These are phyloP conservation scores for Erythrocercus mccallii DNA, from an alignment of 2,113 vertebrate species.

Conservation along the genomic window DNA sequence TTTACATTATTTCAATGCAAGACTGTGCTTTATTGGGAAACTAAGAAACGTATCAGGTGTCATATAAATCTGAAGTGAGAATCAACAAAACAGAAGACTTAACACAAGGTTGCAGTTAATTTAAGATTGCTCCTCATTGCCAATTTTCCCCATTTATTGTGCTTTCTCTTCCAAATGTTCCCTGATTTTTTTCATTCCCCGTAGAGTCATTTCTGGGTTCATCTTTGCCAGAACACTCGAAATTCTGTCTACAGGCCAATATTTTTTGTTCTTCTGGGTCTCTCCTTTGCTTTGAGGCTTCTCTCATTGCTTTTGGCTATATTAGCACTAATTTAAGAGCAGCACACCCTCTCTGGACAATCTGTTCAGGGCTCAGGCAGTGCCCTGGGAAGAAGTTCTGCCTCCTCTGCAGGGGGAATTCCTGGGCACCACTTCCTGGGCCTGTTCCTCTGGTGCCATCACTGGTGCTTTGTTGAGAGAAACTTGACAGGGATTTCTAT, in stretches of 20 bases:
- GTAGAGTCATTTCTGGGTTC: background rate
- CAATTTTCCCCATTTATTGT: slow-evolving; percentile 22
- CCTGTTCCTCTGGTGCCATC: background rate
- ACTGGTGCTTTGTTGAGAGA: background rate
- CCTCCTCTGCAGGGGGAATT: background rate
- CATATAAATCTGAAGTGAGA: background rate
- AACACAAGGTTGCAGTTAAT: slow-evolving; percentile 1
- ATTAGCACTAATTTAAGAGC: background rate
- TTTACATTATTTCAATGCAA: background rate
- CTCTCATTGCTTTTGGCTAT: background rate
- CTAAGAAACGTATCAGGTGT: background rate
- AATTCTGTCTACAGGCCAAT: background rate
- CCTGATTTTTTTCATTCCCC: background rate
- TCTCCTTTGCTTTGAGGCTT: background rate
- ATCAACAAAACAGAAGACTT: slow-evolving; percentile 6
- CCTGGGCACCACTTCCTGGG: background rate
- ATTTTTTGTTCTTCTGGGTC: background rate
- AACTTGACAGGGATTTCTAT: background rate
- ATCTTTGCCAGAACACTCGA: slow-evolving; percentile 11
- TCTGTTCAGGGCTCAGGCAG: background rate
- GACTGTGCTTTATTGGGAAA: background rate
- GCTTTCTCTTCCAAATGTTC: slow-evolving; percentile 42
- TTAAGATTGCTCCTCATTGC: background rate
- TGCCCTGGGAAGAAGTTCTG: background rate
- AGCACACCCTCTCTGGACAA: background rate